These are phyloP conservation scores for Lysandra coridon DNA, from an alignment of 2,888 invertebrate genomes.

Conservation along the genomic window DNA sequence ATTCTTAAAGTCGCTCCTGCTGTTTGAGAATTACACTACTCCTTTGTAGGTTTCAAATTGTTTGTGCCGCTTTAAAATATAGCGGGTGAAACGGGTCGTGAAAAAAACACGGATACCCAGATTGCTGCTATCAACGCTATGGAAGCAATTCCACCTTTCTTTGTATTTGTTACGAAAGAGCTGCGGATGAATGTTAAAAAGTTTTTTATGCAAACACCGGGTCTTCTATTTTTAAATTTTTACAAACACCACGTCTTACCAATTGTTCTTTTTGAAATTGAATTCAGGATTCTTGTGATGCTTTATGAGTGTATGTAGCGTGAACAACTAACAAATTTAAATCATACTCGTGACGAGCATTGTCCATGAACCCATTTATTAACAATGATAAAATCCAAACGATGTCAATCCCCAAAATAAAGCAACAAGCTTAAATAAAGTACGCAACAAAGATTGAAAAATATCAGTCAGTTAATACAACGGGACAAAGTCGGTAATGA, in stretches of 20 bases:
- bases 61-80: conserved; percentile 26
- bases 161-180: conserved; percentile 5
- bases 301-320: too few species aligned
- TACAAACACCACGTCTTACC: not conserved
- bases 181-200: not conserved
- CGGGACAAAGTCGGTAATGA: conserved; percentile 26
- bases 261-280: not conserved
- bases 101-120: conserved; percentile 16
- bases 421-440: not conserved
- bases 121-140: conserved; percentile 21
- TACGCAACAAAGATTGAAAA: conserved; percentile 23
- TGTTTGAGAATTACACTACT: conserved; percentile 28
- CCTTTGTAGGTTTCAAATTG: conserved; percentile 30
- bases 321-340: not conserved
- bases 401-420: not conserved
- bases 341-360: not conserved
- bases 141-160: conserved; percentile 24
- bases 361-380: not conserved
- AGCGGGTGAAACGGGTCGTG: conserved; percentile 24
- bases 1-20: conserved; percentile 28
- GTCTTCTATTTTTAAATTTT: not conserved
- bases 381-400: not conserved
- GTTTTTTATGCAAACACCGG: not conserved
- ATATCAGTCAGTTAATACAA: conserved; percentile 21
- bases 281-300: not conserved